These are phyloP conservation scores for Melipona beecheii DNA, from an alignment of 2,888 invertebrate species.

Conservation along the genomic window DNA sequence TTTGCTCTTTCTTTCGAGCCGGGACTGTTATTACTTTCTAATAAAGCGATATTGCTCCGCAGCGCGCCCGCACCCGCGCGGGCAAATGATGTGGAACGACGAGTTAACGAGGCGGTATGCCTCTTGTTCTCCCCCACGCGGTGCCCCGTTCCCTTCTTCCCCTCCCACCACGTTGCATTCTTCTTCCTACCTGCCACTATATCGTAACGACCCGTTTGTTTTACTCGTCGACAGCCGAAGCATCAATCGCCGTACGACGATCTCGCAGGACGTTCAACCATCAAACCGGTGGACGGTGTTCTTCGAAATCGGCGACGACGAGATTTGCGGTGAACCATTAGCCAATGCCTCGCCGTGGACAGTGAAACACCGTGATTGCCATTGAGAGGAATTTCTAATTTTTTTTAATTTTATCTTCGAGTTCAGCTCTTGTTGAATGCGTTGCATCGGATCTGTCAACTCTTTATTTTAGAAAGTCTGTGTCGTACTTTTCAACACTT, in stretches of 20 bases:
- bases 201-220: constrained; percentile 68
- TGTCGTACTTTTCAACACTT: no score
- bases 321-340: neutral
- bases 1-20: constrained; percentile 67
- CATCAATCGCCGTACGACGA: constrained; percentile 31
- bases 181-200: constrained; percentile 52
- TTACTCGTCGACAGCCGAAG: constrained; percentile 52
- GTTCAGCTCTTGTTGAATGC: no score
- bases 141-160: neutral
- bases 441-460: no score
- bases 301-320: neutral
- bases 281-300: neutral
- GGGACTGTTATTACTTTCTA: constrained; percentile 77
- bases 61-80: constrained; percentile 54
- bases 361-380: neutral
- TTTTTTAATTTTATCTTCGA: neutral
- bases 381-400: neutral
- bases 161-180: constrained; percentile 30
- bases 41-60: constrained; percentile 75
- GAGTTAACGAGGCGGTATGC: constrained; percentile 74
- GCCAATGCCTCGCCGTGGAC: neutral
- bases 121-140: constrained; percentile 48
- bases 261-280: constrained; percentile 19
- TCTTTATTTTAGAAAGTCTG: no score
- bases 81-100: constrained; percentile 76